A percentile compares a stretch with the other conserved stretches of the same genome.
Conservation (phyloP, 2,888 invertebrate genomes). For the Melanargia galathea region DNA sequence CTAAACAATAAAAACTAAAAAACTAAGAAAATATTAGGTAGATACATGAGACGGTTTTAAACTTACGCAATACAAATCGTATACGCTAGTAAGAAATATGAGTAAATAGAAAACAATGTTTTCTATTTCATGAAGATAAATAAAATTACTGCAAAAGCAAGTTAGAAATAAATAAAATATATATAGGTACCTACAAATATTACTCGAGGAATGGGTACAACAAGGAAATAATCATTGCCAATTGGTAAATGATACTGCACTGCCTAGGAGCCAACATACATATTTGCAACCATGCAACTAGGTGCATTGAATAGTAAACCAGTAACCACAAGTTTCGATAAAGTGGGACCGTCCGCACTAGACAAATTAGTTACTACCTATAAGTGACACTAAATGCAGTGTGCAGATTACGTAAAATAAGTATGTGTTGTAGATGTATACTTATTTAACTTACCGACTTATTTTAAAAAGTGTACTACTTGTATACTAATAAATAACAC, state of each 20-base stretch:
- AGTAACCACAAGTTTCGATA: constrained; percentile 7
- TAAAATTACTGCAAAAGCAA: not conserved
- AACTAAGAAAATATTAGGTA: not conserved
- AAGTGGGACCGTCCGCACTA: not conserved
- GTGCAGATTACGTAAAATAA: not conserved
- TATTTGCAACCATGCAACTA: constrained; percentile 20
- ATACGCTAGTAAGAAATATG: not conserved
- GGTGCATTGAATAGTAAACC: constrained; percentile 20
- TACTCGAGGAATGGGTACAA: not conserved
- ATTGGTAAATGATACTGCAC: constrained; percentile 19
- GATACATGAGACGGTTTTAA: too few species aligned
- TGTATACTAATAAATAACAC: not conserved
- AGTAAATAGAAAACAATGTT: not conserved
- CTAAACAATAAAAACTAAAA: too few species aligned
- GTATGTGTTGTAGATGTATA: not conserved
- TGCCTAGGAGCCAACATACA: constrained; percentile 9
- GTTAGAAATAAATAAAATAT: not conserved
- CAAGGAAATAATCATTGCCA: constrained; percentile 25
- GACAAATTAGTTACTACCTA: not conserved
- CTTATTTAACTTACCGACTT: not conserved
- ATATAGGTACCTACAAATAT: not conserved
- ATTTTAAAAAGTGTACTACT: not conserved
- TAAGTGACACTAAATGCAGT: constrained; percentile 10
- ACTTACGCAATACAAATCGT: not conserved
- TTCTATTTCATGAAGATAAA: too few species aligned